Evolutionary conservation across 2,113 vertebrate genomes (phyloP), one percentile per base, ranked within the genome.

Genomic region (Nyctereutes procyonoides): DNA sequence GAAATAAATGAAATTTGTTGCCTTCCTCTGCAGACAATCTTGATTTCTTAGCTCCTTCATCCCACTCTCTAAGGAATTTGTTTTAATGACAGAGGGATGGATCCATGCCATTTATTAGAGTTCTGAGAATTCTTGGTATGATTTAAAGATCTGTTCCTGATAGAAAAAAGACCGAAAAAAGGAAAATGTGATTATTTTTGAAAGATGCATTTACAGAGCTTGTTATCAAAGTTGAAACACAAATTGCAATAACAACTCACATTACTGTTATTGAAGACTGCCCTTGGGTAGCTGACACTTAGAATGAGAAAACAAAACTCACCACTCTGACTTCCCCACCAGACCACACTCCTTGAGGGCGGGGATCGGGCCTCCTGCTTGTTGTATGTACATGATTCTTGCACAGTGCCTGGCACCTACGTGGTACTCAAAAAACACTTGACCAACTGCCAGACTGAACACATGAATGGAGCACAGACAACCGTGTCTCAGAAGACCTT

Each of bases 151-250:
- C 56, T 63, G 10, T 82, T 90, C 71, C 60, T 85, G 15, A 92
- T n/a, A 87, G 20, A 86, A 82, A 95, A 82, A 60, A 11, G 32
- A 55, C 12, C 48, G 20, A 86, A 87, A 48, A 81, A 35, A 95
- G 58, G n/a, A 53, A 84, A 73, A 56, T n/a, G 0, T 87, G 69
- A 76, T 88, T 91, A 56, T 58, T 96, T 96, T 94, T 69, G 30
- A 91, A 93, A 93, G n/a, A 90, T 76, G 48, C 92, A 92, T 85
- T 88, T 30, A 80, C 5, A 93, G 83, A 73, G 63, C n/a, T 28
- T 95, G 65, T 81, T 35, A 74, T 92, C 83, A 74, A 55, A 77
- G 88, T 74, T 90, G 71, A 76, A 82, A 65, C 89, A 88, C 15
- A 88, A 62, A 65, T 79, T 87, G 20, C 26, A 93, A 15, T 83